Base-by-base conservation (phyloP, 2,888 invertebrate genomes). In the Prosopocoilus inquinatus region DNA sequence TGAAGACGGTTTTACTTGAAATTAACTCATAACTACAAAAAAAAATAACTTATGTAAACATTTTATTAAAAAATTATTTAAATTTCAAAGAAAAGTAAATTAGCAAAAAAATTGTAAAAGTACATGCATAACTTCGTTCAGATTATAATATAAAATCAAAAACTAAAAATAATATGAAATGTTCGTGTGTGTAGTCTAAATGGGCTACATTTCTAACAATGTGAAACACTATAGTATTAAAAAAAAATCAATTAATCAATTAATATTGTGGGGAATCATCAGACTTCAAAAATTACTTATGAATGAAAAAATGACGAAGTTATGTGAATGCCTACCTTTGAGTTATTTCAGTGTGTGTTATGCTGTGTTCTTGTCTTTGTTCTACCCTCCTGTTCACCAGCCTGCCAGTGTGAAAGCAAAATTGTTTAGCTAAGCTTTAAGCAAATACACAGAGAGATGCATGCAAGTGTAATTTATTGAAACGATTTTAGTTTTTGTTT, bases 301-400 rank as follows among this genome's bases (percentile, higher is more conserved):
- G 20, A 28, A 28, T 28, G 20, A 28, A 28, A 28, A 28, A 28
- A 28, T 28, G 20, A 28, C 20, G 20, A 28, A 28, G 20, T 28
- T 36, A 38, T 38, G 15, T 35, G 50, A 41, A 58, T 58, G 58
- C 73, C 71, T 77, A 83, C 84, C 84, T 84, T 80, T 84, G 84
- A 67, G 84, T 84, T 70, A 84, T 82, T 80, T 85, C 84, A 74
- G 84, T 85, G 75, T 82, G 83, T 67, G 84, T 85, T 75, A 84
- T 81, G 78, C 82, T 83, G 79, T 84, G 84, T 77, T 85, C 84
- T 77, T 84, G 83, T 71, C 84, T 81, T 78, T 84, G 83, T 78
- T 84, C 84, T 76, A 85, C 82, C 75, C 84, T 81, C 72, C 85
- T 82, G 78, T 84, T 84, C 80, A 85, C 84, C 80, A 85, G 81